Conservation (phyloP, 2,797 vertebrate species). For the Paguma larvata region DNA sequence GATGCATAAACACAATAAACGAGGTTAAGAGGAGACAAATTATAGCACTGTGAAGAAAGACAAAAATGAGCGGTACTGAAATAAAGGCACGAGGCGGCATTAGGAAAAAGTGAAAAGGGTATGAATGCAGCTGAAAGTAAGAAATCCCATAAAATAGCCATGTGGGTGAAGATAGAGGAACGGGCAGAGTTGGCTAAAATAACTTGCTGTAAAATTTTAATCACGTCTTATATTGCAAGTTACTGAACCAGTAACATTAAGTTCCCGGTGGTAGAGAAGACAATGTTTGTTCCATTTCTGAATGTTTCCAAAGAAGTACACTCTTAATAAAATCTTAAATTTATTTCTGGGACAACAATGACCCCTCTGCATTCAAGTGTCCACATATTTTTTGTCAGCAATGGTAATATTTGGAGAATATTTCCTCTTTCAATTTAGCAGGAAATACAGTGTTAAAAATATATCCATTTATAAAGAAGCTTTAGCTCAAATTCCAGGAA, state of each 20-base stretch:
- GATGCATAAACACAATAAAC: background rate
- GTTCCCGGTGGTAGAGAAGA: background rate
- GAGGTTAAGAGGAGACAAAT: background rate
- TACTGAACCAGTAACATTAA: background rate
- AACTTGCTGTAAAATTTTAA: background rate
- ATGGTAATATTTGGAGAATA: background rate
- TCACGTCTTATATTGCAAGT: background rate
- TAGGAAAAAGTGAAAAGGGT: background rate
- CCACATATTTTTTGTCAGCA: background rate
- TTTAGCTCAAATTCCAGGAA: constrained; percentile 19
- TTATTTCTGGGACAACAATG: background rate
- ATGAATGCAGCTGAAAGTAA: background rate
- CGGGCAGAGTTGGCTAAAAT: background rate
- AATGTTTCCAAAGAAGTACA: background rate
- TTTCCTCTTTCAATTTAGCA: background rate
- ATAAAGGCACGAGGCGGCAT: background rate
- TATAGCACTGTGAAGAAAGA: background rate
- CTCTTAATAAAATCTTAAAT: background rate
- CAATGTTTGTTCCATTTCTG: background rate
- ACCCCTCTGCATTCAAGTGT: background rate
- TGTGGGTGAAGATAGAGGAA: background rate
- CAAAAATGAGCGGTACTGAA: background rate
- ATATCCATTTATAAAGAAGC: background rate
- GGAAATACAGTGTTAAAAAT: background rate
- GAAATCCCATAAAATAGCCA: background rate